Percentiles rank a stretch among this genome's conserved stretches.
Conservation (phyloP, 2,113 vertebrate species). For the Melanostigma gelatinosum region DNA sequence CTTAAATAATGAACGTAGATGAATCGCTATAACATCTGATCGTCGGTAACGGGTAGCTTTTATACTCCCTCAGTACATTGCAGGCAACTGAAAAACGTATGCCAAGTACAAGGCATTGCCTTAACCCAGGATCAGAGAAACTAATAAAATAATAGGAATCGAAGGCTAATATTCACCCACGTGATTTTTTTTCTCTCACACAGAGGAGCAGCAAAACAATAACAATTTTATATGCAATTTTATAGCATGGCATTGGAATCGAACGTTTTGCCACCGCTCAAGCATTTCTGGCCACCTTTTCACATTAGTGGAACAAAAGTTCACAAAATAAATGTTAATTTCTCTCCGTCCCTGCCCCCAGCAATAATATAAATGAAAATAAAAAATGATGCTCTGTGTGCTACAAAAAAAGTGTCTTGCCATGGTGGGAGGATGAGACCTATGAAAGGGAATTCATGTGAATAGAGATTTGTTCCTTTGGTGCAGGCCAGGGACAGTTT, state of each 20-base stretch:
- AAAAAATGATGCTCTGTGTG: neutral
- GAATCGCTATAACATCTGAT: neutral
- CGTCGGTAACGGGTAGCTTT: constrained; percentile 1
- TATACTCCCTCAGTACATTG: neutral
- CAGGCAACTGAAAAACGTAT: neutral
- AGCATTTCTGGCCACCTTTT: neutral
- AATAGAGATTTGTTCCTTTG: constrained; percentile 12
- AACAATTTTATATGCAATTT: neutral
- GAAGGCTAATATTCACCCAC: neutral
- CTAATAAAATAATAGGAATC: constrained; percentile 1
- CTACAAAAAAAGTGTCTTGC: neutral
- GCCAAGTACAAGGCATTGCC: neutral
- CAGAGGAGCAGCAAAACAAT: constrained; percentile 3
- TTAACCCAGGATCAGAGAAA: constrained; percentile 7
- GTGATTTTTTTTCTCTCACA: neutral
- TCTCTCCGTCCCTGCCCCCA: neutral
- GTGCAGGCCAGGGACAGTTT: neutral
- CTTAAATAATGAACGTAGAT: constrained; percentile 8
- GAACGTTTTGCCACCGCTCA: neutral
- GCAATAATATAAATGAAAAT: neutral
- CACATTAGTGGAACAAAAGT: neutral
- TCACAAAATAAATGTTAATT: neutral
- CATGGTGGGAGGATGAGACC: neutral
- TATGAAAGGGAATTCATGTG: neutral
- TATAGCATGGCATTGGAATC: neutral